Conservation (phyloP, 2,888 invertebrate species). For the Maniola hyperantus region DNA sequence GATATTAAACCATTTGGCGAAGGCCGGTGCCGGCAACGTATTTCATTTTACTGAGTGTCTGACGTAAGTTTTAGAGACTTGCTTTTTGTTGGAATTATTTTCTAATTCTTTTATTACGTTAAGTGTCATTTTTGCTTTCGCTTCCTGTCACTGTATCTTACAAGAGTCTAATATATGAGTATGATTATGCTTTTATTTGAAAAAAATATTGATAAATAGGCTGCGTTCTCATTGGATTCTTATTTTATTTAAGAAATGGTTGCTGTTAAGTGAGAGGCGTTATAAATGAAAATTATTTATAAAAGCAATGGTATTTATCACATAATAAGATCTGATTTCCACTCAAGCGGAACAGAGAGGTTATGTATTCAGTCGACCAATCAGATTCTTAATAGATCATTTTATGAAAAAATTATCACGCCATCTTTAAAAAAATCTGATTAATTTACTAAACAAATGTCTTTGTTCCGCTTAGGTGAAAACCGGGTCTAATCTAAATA, state of each 20-base stretch:
- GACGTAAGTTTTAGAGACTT: slow-evolving; percentile 78
- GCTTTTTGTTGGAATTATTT: slow-evolving; percentile 78
- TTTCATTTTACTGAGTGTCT: slow-evolving; percentile 83
- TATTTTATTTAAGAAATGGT: not conserved
- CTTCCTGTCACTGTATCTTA: slow-evolving; percentile 44
- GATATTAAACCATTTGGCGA: slow-evolving; percentile 82
- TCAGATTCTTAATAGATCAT: too few species aligned
- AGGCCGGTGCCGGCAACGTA: slow-evolving; percentile 79
- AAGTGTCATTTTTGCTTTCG: slow-evolving; percentile 50
- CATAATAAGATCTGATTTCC: too few species aligned
- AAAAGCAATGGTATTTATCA: too few species aligned
- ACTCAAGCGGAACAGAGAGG: too few species aligned
- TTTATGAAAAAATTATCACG: too few species aligned
- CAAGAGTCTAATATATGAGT: not conserved
- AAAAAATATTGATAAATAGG: not conserved
- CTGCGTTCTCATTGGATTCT: not conserved
- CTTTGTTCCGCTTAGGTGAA: too few species aligned
- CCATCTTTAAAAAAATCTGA: too few species aligned
- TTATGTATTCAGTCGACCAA: too few species aligned
- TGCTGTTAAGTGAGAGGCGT: not conserved
- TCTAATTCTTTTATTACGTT: slow-evolving; percentile 73
- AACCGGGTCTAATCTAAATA: too few species aligned
- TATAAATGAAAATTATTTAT: too few species aligned
- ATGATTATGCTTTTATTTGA: not conserved
- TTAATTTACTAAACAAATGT: too few species aligned